Percentiles rank a stretch among this genome's conserved stretches.
phyloP scores from a whole-genome alignment of 2,888 invertebrate genomes.

The Xylota sylvarum region DNA sequence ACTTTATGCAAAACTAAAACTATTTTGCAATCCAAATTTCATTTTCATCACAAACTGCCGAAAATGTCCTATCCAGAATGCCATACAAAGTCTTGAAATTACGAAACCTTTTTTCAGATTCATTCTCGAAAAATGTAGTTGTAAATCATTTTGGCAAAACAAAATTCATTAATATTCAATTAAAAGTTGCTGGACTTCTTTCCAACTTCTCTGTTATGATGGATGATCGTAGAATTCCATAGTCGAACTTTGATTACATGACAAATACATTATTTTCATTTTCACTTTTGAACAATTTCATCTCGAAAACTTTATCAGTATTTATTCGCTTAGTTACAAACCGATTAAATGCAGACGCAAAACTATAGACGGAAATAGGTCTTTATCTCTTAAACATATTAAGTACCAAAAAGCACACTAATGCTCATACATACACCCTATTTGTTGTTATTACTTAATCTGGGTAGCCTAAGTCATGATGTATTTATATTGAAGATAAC shows the following conservation, averaged over 20 bases:
- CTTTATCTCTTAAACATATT: background rate
- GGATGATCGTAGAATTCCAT: slow-evolving; percentile 24
- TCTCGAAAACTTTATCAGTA: slow-evolving; percentile 6
- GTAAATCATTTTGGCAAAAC: slow-evolving; percentile 9
- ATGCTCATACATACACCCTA: background rate
- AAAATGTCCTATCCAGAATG: slow-evolving; percentile 1
- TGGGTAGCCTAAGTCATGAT: background rate
- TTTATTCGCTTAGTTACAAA: slow-evolving; percentile 5
- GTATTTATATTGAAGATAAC: background rate
- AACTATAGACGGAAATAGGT: background rate
- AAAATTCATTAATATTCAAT: slow-evolving; percentile 22
- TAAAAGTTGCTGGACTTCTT: slow-evolving; percentile 20
- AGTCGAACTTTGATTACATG: slow-evolving; percentile 35
- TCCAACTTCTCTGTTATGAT: slow-evolving; percentile 16
- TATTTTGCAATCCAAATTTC: slow-evolving; percentile 2
- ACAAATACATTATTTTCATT: slow-evolving; percentile 25
- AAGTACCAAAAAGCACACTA: background rate
- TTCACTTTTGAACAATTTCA: slow-evolving; percentile 6
- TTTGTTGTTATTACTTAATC: background rate
- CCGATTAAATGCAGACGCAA: slow-evolving; percentile 11
- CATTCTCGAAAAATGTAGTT: background rate
- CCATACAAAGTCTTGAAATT: background rate
- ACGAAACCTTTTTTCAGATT: background rate
- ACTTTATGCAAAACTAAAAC: background rate
- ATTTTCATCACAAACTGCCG: background rate